phyloP scores from a whole-genome alignment of 2,888 invertebrate species.

The Colletes collaris region DNA sequence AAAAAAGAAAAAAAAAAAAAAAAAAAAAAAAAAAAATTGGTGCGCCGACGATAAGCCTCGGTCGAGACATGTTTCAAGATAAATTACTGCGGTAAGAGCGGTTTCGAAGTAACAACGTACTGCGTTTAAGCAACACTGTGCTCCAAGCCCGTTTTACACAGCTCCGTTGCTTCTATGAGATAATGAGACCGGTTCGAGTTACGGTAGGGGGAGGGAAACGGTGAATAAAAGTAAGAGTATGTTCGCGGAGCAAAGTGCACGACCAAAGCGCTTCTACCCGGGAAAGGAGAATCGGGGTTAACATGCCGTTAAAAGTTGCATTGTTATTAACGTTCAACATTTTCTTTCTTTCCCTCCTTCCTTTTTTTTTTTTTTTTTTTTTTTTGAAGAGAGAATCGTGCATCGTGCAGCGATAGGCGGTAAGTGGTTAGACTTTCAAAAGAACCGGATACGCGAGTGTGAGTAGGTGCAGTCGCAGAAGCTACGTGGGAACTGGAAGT shows the following conservation, averaged over 20 bases:
- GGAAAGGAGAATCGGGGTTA: constrained; percentile 19
- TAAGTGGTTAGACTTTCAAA: constrained; percentile 33
- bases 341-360: neutral
- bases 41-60: constrained; percentile 42
- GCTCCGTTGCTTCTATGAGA: constrained; percentile 56
- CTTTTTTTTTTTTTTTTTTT: no score
- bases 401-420: constrained; percentile 42
- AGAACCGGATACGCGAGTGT: constrained; percentile 11
- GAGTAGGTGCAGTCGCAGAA: constrained; percentile 34
- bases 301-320: constrained; percentile 42
- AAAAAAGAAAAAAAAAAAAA: no score
- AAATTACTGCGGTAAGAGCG: constrained; percentile 36
- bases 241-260: constrained; percentile 35
- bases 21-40: constrained; percentile 36
- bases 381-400: constrained; percentile 1
- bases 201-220: constrained; percentile 45
- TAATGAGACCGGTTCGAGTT: constrained; percentile 61
- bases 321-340: constrained; percentile 21
- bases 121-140: constrained; percentile 61
- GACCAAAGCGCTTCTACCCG: constrained; percentile 48
- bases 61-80: constrained; percentile 37
- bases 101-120: constrained; percentile 42
- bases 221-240: constrained; percentile 53
- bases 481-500: constrained; percentile 15
- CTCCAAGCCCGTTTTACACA: constrained; percentile 53